Evolutionary conservation across 2,888 invertebrate species (phyloP), one percentile per base, ranked within the genome.

Genomic region (Phyllotreta cruciferae): DNA sequence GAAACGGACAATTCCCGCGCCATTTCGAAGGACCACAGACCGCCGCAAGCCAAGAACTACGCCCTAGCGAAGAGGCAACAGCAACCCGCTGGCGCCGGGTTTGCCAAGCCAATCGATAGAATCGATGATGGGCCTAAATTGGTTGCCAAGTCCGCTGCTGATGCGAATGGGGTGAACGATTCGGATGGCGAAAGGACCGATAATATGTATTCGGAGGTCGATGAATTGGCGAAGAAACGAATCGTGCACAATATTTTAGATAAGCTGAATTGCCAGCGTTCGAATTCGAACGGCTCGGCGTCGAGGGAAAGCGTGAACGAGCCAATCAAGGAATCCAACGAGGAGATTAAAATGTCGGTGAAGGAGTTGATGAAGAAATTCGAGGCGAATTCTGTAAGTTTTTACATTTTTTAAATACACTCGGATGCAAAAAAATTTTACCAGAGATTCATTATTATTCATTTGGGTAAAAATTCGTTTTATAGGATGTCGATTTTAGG

Each of bases 361-460:
- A 71, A 73, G 50, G 74, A 78, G 67, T 72, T 78, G 65, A 73
- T 66, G 66, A 77, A 73, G 57, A 73, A 69, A 62, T 79, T 78
- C 63, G 77, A 77, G 66, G 71, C 63, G 45, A 70, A 70, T 53
- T 68, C 74, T 58, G 78, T 77, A 69, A 72, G 75, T 37, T 50
- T 56, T 38, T 37, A 44, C 60, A n/a, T 10, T 42, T 55, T 37
- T 37, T 35, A 36, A 44, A n/a, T n/a, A n/a, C n/a, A n/a, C n/a
- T n/a, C n/a, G n/a, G n/a, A n/a, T n/a, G n/a, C n/a, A n/a, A n/a
- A n/a, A n/a, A n/a, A n/a, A n/a, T n/a, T n/a, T n/a, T n/a, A n/a
- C n/a, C n/a, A n/a, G n/a, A n/a, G n/a, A n/a, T n/a, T n/a, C n/a
- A n/a, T n/a, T n/a, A n/a, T n/a, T n/a, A n/a, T n/a, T n/a, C n/a